Evolutionary conservation across 30 jellyfish, hydroid and myxozoan species (phyloP).

Genomic region (Turritopsis dohrnii): DNA sequence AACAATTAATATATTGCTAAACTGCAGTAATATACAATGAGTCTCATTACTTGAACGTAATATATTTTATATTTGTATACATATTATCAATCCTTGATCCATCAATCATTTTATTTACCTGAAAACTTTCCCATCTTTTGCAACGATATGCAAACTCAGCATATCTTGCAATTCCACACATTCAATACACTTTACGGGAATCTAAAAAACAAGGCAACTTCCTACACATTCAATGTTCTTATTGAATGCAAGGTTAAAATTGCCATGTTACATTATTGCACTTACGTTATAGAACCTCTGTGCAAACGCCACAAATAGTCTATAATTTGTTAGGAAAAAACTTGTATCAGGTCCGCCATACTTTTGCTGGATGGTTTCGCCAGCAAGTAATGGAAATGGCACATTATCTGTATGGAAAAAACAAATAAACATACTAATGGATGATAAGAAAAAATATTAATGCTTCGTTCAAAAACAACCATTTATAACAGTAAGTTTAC

Average conservation of each 20-base stretch:
- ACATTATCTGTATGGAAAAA: slow-evolving; percentile 9
- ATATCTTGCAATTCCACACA: slow-evolving; percentile 86
- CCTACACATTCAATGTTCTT: background rate
- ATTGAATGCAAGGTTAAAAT: no score
- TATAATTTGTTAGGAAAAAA: slow-evolving; percentile 54
- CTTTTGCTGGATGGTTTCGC: slow-evolving; percentile 52
- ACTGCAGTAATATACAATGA: no score
- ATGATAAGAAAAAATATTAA: no score
- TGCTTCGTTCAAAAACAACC: no score
- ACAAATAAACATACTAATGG: slow-evolving; percentile 14
- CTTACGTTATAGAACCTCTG: slow-evolving; percentile 68
- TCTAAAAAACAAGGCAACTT: slow-evolving; percentile 30
- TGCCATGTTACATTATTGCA: no score
- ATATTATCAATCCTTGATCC: no score
- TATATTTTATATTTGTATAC: no score
- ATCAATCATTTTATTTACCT: slow-evolving; percentile 33
- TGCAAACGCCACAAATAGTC: slow-evolving; percentile 52
- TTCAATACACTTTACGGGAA: slow-evolving; percentile 60
- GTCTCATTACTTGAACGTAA: no score
- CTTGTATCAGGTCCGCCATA: slow-evolving; percentile 31
- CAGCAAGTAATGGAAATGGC: slow-evolving; percentile 65
- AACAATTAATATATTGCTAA: no score
- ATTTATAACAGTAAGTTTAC: no score
- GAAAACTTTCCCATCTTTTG: slow-evolving; percentile 74
- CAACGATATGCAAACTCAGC: slow-evolving; percentile 50